Conservation (phyloP, 2,113 vertebrate genomes). For the Pangasianodon gigas region DNA sequence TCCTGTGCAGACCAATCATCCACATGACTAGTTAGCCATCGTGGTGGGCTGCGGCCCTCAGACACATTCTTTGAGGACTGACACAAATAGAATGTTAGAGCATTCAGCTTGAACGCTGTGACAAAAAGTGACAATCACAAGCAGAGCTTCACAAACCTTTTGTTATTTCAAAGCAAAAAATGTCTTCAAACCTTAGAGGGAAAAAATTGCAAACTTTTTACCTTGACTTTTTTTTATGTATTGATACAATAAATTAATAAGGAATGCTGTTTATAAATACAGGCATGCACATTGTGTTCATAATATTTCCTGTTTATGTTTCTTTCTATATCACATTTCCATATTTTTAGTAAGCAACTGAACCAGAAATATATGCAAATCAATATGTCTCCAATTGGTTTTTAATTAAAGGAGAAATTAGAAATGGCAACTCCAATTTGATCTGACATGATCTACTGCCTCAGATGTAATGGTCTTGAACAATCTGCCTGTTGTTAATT, state of each 20-base stretch:
- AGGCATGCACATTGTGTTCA: neutral
- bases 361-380: constrained; percentile 24
- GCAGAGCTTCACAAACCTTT: constrained; percentile 34
- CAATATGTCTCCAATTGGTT: constrained; percentile 28
- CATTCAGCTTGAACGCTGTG: constrained; percentile 55
- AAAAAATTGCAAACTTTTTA: neutral
- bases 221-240: neutral
- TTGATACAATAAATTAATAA: neutral
- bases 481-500: constrained; percentile 55
- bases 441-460: constrained; percentile 47
- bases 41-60: constrained; percentile 46
- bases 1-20: constrained; percentile 58
- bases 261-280: neutral
- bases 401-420: constrained; percentile 35
- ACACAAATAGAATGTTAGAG: constrained; percentile 60
- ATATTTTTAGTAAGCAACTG: neutral
- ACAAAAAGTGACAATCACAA: constrained; percentile 55
- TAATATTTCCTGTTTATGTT: neutral
- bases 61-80: constrained; percentile 54
- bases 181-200: neutral
- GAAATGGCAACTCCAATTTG: constrained; percentile 21
- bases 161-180: constrained; percentile 52
- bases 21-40: constrained; percentile 62
- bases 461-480: constrained; percentile 57
- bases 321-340: neutral